Conservation (phyloP, 2,888 invertebrate genomes). For the Agonopterix subpropinquella region DNA sequence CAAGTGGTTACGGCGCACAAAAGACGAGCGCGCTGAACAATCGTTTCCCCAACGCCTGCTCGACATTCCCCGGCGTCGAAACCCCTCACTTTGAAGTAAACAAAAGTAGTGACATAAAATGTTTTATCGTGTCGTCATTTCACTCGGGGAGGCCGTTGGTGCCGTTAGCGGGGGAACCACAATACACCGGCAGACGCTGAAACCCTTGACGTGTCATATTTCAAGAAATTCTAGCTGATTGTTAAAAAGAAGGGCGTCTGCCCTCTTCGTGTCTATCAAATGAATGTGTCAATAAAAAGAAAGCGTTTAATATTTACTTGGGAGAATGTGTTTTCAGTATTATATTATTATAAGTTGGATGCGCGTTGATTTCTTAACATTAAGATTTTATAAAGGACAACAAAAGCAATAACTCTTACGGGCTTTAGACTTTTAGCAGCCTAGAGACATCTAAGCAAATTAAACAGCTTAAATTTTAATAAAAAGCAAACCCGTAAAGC, state of each 20-base stretch:
- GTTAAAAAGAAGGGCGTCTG: conserved; percentile 47
- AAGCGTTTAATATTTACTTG: neutral
- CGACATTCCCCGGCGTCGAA: conserved; percentile 15
- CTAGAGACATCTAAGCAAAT: too few relatives aligned
- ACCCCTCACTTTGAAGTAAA: conserved; percentile 49
- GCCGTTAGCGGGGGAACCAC: conserved; percentile 24
- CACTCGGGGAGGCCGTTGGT: conserved; percentile 20
- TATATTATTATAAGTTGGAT: too few relatives aligned
- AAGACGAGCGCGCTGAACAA: conserved; percentile 26
- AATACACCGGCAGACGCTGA: conserved; percentile 14
- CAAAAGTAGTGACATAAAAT: conserved; percentile 59
- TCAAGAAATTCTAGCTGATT: conserved; percentile 51
- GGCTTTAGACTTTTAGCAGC: too few relatives aligned
- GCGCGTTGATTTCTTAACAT: too few relatives aligned
- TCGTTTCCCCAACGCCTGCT: conserved; percentile 20
- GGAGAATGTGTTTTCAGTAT: too few relatives aligned
- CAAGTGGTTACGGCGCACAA: conserved; percentile 31
- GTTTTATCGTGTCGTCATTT: conserved; percentile 48
- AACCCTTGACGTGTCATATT: conserved; percentile 37
- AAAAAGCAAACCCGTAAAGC: too few relatives aligned
- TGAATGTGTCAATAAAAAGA: conserved; percentile 4
- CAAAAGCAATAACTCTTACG: too few relatives aligned
- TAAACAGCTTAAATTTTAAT: too few relatives aligned
- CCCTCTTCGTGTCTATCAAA: conserved; percentile 20
- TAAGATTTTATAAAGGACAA: too few relatives aligned